Evolutionary conservation across 2,888 invertebrate genomes (phyloP).

Genomic region (Oligia latruncula): DNA sequence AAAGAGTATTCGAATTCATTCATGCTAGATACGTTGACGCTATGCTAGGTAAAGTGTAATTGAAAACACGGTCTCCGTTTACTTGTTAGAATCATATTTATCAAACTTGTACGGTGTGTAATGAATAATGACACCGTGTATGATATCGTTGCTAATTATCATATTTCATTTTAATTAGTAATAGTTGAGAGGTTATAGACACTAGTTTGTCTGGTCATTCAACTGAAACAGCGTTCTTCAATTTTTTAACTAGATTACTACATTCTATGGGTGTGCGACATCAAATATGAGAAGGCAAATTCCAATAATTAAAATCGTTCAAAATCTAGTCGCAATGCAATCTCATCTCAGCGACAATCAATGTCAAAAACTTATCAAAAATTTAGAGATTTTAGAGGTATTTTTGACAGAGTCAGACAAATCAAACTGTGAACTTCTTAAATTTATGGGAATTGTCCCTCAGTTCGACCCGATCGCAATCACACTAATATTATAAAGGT

Average conservation of each 20-base stretch:
- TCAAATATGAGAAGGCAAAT: neutral
- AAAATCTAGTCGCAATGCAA: neutral
- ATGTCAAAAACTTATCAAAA: neutral
- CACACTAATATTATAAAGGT: too few relatives aligned
- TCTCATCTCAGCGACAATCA: neutral
- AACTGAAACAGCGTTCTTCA: neutral
- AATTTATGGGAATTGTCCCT: neutral
- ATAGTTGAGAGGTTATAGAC: constrained; percentile 21
- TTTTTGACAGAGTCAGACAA: too few relatives aligned
- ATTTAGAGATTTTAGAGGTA: too few relatives aligned
- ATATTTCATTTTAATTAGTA: constrained; percentile 26
- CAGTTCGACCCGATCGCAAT: neutral
- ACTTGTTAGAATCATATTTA: constrained; percentile 37
- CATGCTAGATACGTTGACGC: constrained; percentile 70
- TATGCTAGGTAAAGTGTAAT: constrained; percentile 58
- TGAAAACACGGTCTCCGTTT: constrained; percentile 35
- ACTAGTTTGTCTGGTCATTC: neutral
- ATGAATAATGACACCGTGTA: constrained; percentile 33
- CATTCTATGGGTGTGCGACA: neutral
- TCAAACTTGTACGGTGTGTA: constrained; percentile 13
- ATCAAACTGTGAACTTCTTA: too few relatives aligned
- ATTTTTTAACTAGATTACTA: neutral
- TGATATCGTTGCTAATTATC: constrained; percentile 23
- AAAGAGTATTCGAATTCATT: constrained; percentile 70
- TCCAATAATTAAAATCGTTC: neutral